phyloP scores from a whole-genome alignment of 2,113 vertebrate genomes.

The Peromyscus californicus region DNA sequence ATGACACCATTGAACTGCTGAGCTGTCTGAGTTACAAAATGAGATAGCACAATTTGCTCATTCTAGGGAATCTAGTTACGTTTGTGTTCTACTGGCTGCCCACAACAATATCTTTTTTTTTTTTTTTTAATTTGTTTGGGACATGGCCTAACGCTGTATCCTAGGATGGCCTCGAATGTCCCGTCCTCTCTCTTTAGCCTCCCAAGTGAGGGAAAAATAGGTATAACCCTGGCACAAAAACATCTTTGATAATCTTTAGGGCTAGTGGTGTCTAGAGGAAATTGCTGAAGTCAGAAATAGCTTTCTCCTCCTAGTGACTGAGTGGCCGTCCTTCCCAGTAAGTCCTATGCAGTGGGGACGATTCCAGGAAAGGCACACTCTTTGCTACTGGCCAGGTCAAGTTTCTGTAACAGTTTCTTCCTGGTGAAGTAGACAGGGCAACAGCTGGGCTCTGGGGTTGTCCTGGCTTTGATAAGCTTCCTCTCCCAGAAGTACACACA shows the following conservation, averaged over 20 bases:
- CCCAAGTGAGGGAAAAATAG: neutral
- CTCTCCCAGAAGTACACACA: neutral
- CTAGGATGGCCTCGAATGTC: neutral
- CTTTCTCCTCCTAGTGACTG: neutral
- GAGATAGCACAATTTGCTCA: neutral
- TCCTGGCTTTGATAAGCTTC: neutral
- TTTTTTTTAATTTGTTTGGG: neutral
- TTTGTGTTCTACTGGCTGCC: neutral
- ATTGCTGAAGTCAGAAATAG: neutral
- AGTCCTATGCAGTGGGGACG: neutral
- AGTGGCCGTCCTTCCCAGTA: neutral
- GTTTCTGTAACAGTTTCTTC: neutral
- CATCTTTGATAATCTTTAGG: neutral
- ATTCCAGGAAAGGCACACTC: neutral
- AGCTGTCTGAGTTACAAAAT: neutral
- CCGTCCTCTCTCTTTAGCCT: neutral
- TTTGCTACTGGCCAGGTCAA: neutral
- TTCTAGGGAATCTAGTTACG: neutral
- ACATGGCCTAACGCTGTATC: neutral
- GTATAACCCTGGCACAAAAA: neutral
- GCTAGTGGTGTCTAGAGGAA: neutral
- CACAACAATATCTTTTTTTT: neutral
- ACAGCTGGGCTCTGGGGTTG: neutral
- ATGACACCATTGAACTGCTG: neutral
- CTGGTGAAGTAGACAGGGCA: neutral